Percentiles rank a stretch among this genome's conserved stretches.
Conservation (phyloP, 2,113 vertebrate genomes). For the Dromas ardeola region DNA sequence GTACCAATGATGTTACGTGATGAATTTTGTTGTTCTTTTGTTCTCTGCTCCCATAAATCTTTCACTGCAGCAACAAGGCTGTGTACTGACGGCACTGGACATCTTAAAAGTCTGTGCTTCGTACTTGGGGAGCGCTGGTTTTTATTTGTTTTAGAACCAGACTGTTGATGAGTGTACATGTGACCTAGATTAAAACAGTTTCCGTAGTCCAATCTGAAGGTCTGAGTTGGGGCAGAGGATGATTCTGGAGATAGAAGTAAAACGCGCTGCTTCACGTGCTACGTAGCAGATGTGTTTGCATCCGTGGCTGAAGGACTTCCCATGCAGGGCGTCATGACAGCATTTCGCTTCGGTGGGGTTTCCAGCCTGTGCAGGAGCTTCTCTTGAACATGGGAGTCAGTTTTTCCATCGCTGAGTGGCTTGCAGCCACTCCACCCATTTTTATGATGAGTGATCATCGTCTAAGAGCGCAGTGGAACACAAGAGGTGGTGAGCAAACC, state of each 20-base stretch:
- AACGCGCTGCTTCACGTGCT: neutral
- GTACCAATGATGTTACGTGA: neutral
- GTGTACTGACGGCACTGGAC: neutral
- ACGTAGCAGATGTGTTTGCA: neutral
- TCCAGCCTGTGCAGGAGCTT: neutral
- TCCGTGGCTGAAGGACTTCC: neutral
- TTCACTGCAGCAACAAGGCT: neutral
- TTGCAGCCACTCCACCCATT: conserved; percentile 43
- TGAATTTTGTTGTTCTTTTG: neutral
- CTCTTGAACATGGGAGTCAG: neutral
- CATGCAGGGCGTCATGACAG: neutral
- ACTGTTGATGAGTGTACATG: neutral
- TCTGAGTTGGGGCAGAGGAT: neutral
- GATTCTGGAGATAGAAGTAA: neutral
- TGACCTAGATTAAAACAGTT: neutral
- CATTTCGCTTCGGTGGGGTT: neutral
- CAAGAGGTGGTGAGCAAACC: conserved; percentile 37
- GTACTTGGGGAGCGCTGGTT: neutral
- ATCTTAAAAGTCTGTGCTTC: neutral
- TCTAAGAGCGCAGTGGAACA: neutral
- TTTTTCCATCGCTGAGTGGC: conserved; percentile 26
- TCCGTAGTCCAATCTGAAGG: neutral
- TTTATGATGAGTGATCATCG: conserved; percentile 28
- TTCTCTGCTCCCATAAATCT: neutral
- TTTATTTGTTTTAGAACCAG: neutral